A percentile compares a stretch with the other conserved stretches of the same genome.
Conservation (phyloP, 2,888 invertebrate genomes). For the Thereva nobilitata region DNA sequence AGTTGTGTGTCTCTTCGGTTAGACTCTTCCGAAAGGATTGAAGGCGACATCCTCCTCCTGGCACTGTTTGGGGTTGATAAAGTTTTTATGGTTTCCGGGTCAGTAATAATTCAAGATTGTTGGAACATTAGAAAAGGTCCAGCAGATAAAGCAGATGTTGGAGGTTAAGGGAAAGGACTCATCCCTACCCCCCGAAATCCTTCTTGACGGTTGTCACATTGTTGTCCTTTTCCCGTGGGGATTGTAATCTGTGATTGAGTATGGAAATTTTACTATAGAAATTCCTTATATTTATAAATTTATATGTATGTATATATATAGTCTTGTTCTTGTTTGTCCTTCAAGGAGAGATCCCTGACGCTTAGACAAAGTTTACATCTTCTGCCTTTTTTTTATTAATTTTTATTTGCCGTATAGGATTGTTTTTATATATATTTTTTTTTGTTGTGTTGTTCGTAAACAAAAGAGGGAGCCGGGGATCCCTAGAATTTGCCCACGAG, state of each 20-base stretch:
- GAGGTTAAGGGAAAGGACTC: constrained; percentile 15
- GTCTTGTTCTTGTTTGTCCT: neutral
- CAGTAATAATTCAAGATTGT: constrained; percentile 44
- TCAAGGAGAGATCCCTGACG: neutral
- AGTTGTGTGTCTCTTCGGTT: constrained; percentile 7
- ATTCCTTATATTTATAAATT: neutral
- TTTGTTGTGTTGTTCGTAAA: too few species aligned
- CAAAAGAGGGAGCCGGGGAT: too few species aligned
- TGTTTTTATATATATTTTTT: too few species aligned
- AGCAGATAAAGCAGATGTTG: constrained; percentile 40
- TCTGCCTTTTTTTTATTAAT: too few species aligned
- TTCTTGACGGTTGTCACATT: constrained; percentile 31
- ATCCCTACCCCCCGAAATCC: neutral
- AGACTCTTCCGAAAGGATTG: constrained; percentile 37
- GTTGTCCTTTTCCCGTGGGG: constrained; percentile 24
- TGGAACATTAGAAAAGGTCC: constrained; percentile 28
- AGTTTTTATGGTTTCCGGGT: constrained; percentile 44
- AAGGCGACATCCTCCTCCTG: constrained; percentile 37
- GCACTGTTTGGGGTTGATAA: constrained; percentile 40
- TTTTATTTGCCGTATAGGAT: too few species aligned
- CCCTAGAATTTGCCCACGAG: too few species aligned
- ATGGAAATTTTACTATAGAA: constrained; percentile 25
- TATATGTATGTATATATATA: too few species aligned
- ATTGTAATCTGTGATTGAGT: constrained; percentile 20
- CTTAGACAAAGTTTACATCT: too few species aligned